phyloP scores from a whole-genome alignment of 2,797 vertebrate genomes.

The Monodelphis domestica region DNA sequence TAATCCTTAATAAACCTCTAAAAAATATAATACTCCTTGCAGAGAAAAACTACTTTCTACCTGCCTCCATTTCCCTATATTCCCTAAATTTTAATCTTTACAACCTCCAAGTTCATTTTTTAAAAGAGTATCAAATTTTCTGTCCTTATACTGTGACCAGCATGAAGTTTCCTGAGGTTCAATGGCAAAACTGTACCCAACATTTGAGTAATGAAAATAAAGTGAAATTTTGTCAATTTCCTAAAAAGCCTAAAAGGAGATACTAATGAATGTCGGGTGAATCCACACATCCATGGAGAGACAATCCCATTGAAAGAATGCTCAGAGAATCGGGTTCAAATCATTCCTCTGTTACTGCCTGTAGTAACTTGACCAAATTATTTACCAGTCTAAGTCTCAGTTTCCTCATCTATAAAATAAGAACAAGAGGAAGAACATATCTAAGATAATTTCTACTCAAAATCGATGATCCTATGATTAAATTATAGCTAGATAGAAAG shows the following conservation, averaged over 20 bases:
- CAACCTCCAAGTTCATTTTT: background rate
- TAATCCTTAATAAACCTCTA: no score
- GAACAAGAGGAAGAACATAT: background rate
- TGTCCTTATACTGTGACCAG: background rate
- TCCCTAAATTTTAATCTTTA: no score
- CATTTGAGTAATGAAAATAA: background rate
- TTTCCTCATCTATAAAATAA: background rate
- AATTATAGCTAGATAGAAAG: no score
- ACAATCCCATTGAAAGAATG: background rate
- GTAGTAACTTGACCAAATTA: background rate
- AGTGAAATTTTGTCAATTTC: background rate
- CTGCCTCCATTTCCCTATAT: no score
- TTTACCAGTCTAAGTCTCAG: background rate
- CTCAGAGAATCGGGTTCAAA: background rate
- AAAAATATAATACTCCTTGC: no score
- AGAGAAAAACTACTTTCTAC: no score
- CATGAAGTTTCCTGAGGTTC: background rate
- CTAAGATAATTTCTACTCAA: background rate
- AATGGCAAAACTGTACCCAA: background rate
- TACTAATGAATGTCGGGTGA: background rate
- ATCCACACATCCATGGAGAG: background rate
- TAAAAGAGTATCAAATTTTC: background rate
- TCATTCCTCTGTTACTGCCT: background rate
- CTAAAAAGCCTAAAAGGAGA: background rate
- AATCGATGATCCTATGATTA: background rate